These are phyloP conservation scores for Acronicta aceris DNA, from an alignment of 2,888 invertebrate genomes.

Conservation along the genomic window DNA sequence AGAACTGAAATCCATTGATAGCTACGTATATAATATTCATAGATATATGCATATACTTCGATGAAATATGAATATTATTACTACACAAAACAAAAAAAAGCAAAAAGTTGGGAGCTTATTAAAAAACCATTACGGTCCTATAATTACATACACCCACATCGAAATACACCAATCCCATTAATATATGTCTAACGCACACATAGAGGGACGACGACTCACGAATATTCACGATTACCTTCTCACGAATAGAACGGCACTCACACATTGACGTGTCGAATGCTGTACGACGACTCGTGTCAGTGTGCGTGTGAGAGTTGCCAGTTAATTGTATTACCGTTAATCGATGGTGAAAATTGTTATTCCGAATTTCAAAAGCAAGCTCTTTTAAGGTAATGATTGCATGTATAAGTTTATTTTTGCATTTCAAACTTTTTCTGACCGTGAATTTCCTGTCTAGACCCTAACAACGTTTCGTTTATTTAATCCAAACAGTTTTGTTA, in stretches of 20 bases:
- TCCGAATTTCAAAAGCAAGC: constrained; percentile 3
- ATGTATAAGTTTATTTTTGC: background rate
- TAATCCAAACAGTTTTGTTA: no score
- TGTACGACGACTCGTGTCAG: constrained; percentile 55
- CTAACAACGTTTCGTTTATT: no score
- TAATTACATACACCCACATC: constrained; percentile 86
- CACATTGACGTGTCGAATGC: constrained; percentile 58
- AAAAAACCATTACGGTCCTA: constrained; percentile 85
- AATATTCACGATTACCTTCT: constrained; percentile 62
- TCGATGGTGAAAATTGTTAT: constrained; percentile 39
- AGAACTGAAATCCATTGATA: constrained; percentile 10
- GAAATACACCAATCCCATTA: constrained; percentile 82
- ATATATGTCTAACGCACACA: constrained; percentile 80
- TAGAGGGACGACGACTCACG: constrained; percentile 58
- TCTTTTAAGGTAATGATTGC: no score
- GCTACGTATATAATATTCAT: constrained; percentile 1
- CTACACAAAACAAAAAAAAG: constrained; percentile 48
- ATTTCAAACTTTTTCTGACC: background rate
- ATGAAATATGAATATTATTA: constrained; percentile 63
- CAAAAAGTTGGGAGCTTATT: constrained; percentile 80
- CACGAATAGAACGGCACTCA: constrained; percentile 65
- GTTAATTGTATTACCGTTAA: constrained; percentile 49
- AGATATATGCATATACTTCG: constrained; percentile 17
- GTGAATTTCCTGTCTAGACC: no score
- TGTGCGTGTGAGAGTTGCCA: constrained; percentile 71